These are phyloP conservation scores for Melieria picta DNA, from an alignment of 2,888 invertebrate species.

Conservation along the genomic window DNA sequence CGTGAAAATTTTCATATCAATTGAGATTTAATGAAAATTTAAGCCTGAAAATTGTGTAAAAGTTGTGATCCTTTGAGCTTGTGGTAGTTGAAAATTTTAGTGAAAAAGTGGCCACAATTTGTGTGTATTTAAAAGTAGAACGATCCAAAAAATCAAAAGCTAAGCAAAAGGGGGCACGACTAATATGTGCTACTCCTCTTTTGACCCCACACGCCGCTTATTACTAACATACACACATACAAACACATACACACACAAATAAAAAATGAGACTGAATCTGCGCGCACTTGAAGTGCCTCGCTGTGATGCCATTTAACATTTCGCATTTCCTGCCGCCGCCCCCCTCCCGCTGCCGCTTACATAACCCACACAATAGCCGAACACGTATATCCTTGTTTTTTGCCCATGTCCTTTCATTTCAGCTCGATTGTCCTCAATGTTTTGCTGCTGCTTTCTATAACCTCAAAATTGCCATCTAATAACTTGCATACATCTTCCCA, in stretches of 20 bases:
- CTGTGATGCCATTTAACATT: neutral
- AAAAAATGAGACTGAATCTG: constrained; percentile 10
- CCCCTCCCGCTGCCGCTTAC: neutral
- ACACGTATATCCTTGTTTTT: neutral
- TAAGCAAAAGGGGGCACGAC: too few relatives aligned
- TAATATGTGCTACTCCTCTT: neutral
- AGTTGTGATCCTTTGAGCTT: too few relatives aligned
- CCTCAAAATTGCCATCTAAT: neutral
- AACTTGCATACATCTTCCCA: neutral
- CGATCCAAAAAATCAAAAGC: neutral
- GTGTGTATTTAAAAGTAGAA: too few relatives aligned
- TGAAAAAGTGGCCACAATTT: too few relatives aligned
- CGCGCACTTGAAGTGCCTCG: neutral
- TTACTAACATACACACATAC: constrained; percentile 20
- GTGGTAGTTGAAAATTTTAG: too few relatives aligned
- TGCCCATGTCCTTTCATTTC: neutral
- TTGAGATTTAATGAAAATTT: too few relatives aligned
- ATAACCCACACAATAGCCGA: neutral
- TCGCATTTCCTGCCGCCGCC: neutral
- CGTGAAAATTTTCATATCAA: constrained; percentile 17
- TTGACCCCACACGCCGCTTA: neutral
- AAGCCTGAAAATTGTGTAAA: too few relatives aligned
- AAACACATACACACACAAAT: constrained; percentile 25
- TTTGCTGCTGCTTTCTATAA: neutral
- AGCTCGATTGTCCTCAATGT: neutral